These are phyloP conservation scores for Strigamia maritima DNA, from an alignment of 2,888 invertebrate genomes.

Conservation along the genomic window DNA sequence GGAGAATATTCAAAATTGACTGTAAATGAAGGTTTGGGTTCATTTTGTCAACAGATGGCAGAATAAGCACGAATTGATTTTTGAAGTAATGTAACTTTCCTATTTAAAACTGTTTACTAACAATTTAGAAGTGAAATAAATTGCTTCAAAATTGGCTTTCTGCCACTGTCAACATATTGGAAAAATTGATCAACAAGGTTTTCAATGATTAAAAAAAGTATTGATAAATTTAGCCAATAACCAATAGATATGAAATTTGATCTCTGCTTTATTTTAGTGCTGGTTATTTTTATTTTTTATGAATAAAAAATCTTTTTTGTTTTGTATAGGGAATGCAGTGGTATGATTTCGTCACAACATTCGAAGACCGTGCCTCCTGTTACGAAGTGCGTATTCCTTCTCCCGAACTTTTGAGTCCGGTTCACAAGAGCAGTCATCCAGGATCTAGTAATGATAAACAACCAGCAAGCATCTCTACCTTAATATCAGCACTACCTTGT, in stretches of 20 bases:
- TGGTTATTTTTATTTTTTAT: too few species aligned
- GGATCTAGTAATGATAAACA: neutral
- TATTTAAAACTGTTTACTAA: neutral
- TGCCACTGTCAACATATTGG: too few species aligned
- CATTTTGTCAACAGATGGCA: too few species aligned
- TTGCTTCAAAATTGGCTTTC: neutral
- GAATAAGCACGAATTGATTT: too few species aligned
- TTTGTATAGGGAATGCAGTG: slow-evolving; percentile 51
- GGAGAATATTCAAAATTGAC: too few species aligned
- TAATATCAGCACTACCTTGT: neutral
- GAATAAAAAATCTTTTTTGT: too few species aligned
- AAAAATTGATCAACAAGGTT: too few species aligned
- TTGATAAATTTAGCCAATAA: too few species aligned
- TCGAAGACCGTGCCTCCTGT: slow-evolving; percentile 42
- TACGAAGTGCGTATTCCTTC: slow-evolving; percentile 31
- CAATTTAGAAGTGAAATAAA: too few species aligned
- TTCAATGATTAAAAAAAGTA: neutral
- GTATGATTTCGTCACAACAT: slow-evolving; percentile 51
- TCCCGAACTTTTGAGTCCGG: neutral
- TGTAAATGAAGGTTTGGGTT: too few species aligned
- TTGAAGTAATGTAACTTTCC: neutral
- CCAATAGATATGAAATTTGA: too few species aligned
- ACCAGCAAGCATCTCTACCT: neutral
- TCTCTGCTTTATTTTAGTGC: too few species aligned
- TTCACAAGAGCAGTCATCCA: neutral